These are phyloP conservation scores for Hermatobates lingyangjiaoensis DNA, from an alignment of 1,140 invertebrate genomes.

Conservation along the genomic window DNA sequence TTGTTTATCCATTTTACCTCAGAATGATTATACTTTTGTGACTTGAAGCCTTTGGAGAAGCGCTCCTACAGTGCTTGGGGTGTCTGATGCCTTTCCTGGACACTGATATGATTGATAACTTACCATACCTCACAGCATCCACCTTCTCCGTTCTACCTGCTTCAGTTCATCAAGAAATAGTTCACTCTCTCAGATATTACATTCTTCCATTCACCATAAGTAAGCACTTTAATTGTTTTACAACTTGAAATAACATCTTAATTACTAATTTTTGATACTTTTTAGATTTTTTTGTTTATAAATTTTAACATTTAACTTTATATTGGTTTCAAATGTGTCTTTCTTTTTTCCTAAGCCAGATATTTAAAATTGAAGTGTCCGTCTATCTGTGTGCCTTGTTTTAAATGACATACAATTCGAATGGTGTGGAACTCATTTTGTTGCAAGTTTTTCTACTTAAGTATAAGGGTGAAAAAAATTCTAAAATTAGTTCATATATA, in stretches of 20 bases:
- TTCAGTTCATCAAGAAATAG: constrained; percentile 80
- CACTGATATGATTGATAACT: constrained; percentile 82
- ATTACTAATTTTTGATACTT: background rate
- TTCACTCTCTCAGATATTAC: constrained; percentile 89
- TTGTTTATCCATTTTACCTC: too few species aligned
- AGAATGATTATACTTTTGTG: constrained; percentile 8
- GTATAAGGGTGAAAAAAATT: too few species aligned
- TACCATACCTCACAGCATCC: constrained; percentile 85
- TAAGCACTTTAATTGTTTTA: constrained; percentile 39
- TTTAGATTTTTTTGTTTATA: background rate
- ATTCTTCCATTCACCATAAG: constrained; percentile 91
- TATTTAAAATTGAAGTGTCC: background rate
- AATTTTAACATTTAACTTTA: background rate
- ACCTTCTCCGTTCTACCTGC: constrained; percentile 79
- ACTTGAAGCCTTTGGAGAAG: constrained; percentile 69
- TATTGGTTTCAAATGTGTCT: background rate
- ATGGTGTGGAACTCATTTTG: too few species aligned
- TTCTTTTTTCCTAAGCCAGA: background rate
- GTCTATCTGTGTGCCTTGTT: background rate
- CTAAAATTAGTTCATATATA: too few species aligned
- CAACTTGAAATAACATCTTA: background rate
- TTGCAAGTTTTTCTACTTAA: too few species aligned
- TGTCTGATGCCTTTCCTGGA: constrained; percentile 91
- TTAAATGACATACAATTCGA: too few species aligned
- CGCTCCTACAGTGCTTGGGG: constrained; percentile 71